A percentile compares a stretch with the other conserved stretches of the same genome.
Conservation (phyloP, 2,888 invertebrate genomes). For the Sepiola atlantica region DNA sequence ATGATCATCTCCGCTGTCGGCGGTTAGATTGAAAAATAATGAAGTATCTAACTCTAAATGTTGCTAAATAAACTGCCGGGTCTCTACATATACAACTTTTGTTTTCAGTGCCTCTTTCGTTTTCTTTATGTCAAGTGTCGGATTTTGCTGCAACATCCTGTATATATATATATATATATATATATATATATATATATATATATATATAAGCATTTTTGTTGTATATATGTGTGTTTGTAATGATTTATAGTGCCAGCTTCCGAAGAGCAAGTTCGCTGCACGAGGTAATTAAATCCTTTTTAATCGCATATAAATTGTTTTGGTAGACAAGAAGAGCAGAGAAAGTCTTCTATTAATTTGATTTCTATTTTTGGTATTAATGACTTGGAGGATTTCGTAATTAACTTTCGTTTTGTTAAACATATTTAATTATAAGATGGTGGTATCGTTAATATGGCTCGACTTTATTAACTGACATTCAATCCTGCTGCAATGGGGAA, state of each 20-base stretch:
- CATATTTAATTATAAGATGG: constrained; percentile 32
- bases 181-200: no score
- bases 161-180: no score
- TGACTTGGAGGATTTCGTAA: neutral
- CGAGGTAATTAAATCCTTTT: neutral
- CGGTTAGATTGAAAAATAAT: no score
- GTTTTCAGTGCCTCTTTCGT: no score
- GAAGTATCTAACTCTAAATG: no score
- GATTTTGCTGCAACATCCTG: no score
- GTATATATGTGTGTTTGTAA: neutral
- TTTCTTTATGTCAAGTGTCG: no score
- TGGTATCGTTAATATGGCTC: neutral
- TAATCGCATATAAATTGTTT: constrained; percentile 20
- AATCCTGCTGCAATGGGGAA: neutral
- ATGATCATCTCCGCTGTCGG: no score
- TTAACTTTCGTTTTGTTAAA: neutral
- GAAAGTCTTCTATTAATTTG: neutral
- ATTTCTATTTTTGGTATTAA: neutral
- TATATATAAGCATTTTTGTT: no score
- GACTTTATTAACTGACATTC: neutral
- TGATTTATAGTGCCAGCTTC: neutral
- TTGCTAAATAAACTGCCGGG: no score
- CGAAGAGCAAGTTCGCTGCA: neutral
- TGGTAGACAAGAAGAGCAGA: neutral
- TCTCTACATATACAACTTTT: no score